Evolutionary conservation across 2,888 invertebrate species (phyloP).

Genomic region (Stegophylla sp.): DNA sequence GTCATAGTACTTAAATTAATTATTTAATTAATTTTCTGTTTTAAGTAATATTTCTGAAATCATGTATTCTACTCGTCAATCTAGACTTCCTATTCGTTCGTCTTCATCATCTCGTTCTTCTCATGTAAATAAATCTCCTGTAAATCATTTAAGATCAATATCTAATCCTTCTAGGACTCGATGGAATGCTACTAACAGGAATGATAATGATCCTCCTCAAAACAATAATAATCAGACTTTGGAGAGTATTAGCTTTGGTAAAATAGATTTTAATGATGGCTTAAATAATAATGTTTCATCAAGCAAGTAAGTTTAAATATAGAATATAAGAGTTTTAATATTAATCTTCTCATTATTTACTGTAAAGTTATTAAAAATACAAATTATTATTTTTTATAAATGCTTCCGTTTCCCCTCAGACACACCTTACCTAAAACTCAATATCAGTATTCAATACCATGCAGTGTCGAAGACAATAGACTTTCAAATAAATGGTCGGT

Average conservation of each 20-base stretch:
- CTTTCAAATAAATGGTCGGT: constrained; percentile 44
- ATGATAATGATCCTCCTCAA: constrained; percentile 43
- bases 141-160: constrained; percentile 19
- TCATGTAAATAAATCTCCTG: constrained; percentile 15
- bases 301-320: constrained; percentile 44
- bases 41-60: neutral
- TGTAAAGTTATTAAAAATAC: neutral
- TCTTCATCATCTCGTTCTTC: constrained; percentile 47
- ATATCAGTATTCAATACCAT: constrained; percentile 39
- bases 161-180: constrained; percentile 47
- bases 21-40: neutral
- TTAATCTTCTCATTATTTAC: neutral
- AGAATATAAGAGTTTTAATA: neutral
- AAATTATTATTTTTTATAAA: constrained; percentile 20
- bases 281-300: constrained; percentile 37
- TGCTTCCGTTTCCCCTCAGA: constrained; percentile 31
- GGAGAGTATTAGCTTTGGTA: constrained; percentile 40
- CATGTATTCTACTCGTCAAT: constrained; percentile 43
- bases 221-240: constrained; percentile 39
- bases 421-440: constrained; percentile 29
- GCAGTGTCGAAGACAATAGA: constrained; percentile 47
- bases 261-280: constrained; percentile 51
- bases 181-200: constrained; percentile 22
- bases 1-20: too few relatives aligned
- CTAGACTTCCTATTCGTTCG: constrained; percentile 51